A percentile compares a stretch with the other conserved stretches of the same genome.
These are phyloP conservation scores for Alligator mississippiensis DNA, from an alignment of 2,113 vertebrate species.

Conservation along the genomic window DNA sequence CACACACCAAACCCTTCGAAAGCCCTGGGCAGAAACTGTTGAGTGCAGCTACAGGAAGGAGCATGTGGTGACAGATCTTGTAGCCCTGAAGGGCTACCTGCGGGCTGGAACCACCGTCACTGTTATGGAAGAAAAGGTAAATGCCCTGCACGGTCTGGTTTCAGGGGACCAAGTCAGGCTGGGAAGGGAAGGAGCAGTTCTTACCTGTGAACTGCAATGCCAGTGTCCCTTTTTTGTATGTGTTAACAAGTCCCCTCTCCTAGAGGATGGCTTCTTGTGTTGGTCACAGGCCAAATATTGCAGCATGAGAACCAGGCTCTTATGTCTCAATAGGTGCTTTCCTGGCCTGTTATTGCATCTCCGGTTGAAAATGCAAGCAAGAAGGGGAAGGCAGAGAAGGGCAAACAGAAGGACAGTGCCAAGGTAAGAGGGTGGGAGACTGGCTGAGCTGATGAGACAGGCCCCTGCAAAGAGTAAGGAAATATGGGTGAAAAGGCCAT, in stretches of 20 bases:
- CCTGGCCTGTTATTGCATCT: slow-evolving; percentile 66
- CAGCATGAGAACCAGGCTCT: background rate
- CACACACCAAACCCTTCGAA: slow-evolving; percentile 59
- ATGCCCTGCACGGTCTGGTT: fast-evolving
- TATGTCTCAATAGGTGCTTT: slow-evolving; percentile 67
- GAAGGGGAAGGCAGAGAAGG: slow-evolving; percentile 46
- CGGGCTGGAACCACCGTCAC: slow-evolving; percentile 75
- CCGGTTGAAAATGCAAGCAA: background rate
- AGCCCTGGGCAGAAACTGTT: slow-evolving; percentile 78
- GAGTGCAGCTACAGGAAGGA: slow-evolving; percentile 76
- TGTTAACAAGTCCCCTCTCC: background rate
- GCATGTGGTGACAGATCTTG: slow-evolving; percentile 72
- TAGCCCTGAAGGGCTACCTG: slow-evolving; percentile 83
- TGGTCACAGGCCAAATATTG: background rate
- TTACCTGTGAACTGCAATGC: background rate
- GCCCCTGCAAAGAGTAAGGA: background rate
- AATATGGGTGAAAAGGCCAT: background rate
- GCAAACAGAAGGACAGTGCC: background rate
- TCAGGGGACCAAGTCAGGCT: background rate
- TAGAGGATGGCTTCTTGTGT: background rate
- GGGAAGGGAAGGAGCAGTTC: background rate
- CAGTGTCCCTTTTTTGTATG: background rate
- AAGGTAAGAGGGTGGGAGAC: slow-evolving; percentile 9
- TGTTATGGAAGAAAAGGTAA: slow-evolving; percentile 88
- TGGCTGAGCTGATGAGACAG: background rate